Evolutionary conservation across 2,888 invertebrate species (phyloP).

Genomic region (Salticus scenicus): DNA sequence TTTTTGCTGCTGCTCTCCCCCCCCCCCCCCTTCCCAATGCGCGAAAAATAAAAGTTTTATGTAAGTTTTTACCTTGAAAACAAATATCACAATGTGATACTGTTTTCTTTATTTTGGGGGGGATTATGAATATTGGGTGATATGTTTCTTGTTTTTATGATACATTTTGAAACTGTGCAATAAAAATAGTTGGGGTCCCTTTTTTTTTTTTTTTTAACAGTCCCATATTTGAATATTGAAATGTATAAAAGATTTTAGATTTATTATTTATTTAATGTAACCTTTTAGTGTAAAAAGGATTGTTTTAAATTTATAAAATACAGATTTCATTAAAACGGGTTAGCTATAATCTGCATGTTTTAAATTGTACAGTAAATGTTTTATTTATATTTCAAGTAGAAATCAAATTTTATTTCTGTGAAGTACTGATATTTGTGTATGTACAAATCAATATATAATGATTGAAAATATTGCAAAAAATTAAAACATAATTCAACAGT

Average conservation of each 20-base stretch:
- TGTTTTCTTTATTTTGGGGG: background rate
- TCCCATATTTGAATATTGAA: no score
- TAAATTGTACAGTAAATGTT: constrained; percentile 42
- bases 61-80: no score
- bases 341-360: constrained; percentile 21
- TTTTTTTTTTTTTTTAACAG: background rate
- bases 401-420: background rate
- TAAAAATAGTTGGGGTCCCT: background rate
- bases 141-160: background rate
- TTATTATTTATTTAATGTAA: constrained; percentile 42
- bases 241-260: constrained; percentile 53
- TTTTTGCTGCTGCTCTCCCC: no score
- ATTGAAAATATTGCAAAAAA: no score
- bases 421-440: no score
- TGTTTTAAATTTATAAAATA: constrained; percentile 37
- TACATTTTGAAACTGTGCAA: background rate
- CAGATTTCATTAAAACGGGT: constrained; percentile 53
- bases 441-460: no score
- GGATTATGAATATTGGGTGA: background rate
- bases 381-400: constrained; percentile 11
- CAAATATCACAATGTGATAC: background rate
- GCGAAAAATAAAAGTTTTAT: no score
- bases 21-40: no score
- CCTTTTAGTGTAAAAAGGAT: constrained; percentile 45
- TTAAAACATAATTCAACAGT: no score